Evolutionary conservation across 1,140 invertebrate genomes (phyloP), one percentile per base, ranked within the genome.

Genomic region (Drosophila neocordata): DNA sequence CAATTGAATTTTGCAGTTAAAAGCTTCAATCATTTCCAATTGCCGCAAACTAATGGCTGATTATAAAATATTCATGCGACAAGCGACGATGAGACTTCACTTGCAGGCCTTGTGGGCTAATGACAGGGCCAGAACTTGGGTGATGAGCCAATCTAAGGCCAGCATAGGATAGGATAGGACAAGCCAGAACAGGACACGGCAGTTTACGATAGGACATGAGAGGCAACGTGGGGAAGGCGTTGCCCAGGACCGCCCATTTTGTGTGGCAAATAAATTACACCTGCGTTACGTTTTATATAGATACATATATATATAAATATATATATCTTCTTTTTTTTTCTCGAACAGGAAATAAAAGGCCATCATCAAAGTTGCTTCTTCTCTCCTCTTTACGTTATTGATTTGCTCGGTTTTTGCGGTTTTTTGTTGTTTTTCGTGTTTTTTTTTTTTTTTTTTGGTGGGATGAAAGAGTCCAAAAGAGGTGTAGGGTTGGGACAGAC

Each of bases 21-120:
- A 88, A 88, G 83, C 83, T 88, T 82, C 83, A 88, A 88, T 88
- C 83, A 88, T 88, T 88, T 88, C 79, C 83, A 83, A 88, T 88
- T 83, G 83, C 83, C 83, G 58, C 83, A 88, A 88, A 88, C 83
- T 88, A 88, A 88, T 88, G 83, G 84, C 69, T 73, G 79, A 89
- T 84, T 89, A 88, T 88, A 83, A 88, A 88, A 88, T 88, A 88
- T 88, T 75, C 83, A 88, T 88, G 83, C 83, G 83, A 88, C 83
- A 82, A 73, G 71, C 76, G 38, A 37, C 73, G 52, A 68, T 62
- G 55, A 75, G 64, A 70, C 69, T 60, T 44, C 52, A 72, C 58
- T 65, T 66, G 35, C 38, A 66, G 61, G 48, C 64, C 8, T 57
- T 15, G 41, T 48, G 41, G 41, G 56, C 77, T 80, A 80, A 80